These are phyloP conservation scores for Phalacrocorax carbo DNA, from an alignment of 2,113 vertebrate genomes.

Conservation along the genomic window DNA sequence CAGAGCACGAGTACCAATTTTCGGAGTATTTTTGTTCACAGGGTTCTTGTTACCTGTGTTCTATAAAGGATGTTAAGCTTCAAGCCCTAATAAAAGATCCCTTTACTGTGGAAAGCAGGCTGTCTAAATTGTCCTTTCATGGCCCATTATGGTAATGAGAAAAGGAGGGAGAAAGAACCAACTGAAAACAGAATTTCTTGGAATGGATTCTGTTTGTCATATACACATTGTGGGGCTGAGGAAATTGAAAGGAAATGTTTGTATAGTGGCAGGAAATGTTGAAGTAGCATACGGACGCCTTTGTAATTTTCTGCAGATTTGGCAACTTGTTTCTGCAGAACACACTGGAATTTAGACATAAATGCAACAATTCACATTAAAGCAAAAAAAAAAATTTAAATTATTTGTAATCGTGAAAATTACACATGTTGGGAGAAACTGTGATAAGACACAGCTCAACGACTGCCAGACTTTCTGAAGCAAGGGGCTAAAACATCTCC, in stretches of 20 bases:
- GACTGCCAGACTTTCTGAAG: background rate
- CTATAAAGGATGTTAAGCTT: background rate
- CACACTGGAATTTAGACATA: background rate
- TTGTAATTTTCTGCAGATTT: slow-evolving; percentile 18
- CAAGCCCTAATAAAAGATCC: background rate
- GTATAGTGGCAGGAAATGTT: background rate
- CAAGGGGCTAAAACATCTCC: background rate
- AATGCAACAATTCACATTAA: background rate
- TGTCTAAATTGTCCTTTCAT: slow-evolving; percentile 1
- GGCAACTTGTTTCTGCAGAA: background rate
- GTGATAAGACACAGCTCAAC: background rate
- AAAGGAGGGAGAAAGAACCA: background rate
- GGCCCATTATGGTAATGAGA: background rate
- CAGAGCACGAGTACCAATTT: background rate
- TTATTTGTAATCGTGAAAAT: background rate
- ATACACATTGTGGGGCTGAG: background rate
- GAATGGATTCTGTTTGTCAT: background rate
- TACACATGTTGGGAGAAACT: background rate
- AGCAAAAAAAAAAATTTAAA: background rate
- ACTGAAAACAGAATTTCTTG: slow-evolving; percentile 8
- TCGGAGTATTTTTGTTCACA: background rate
- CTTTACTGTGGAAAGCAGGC: background rate
- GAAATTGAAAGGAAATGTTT: slow-evolving; percentile 12
- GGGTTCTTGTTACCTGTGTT: slow-evolving; percentile 6
- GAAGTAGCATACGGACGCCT: background rate